Evolutionary conservation across 1,140 invertebrate genomes (phyloP), one percentile per base, ranked within the genome.

Genomic region (Dreissena polymorpha): DNA sequence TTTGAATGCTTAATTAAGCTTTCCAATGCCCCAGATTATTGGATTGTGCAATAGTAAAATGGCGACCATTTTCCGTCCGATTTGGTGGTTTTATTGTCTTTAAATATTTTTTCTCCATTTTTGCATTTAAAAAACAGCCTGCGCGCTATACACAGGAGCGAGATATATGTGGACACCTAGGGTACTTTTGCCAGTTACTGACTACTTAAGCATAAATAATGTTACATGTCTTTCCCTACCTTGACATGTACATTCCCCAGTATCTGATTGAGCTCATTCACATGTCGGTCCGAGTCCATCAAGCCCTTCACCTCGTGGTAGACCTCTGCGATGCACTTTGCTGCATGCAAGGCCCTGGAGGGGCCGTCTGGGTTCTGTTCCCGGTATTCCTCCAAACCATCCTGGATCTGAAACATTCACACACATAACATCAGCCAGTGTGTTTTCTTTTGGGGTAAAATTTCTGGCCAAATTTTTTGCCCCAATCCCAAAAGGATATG

Each of bases 331-430:
- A 86, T 73, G 21, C 74, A 71, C 50, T 81, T 83, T 16, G 85
- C 85, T 10, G 84, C 82, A 60, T 84, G 80, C 18, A 81, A 23
- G 18, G 72, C 82, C 67, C 85, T 83, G 0, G 77, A 71, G 6
- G 85, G 82, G 7, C 76, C 57, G 13, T 84, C 82, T 10, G 87
- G 55, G 57, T 85, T 75, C 25, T 88, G 82, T 50, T 90, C 86
- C 18, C 86, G 55, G 60, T 85, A 75, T 25, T 88, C 84, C 51
- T 90, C 86, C 18, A 90, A 65, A 21, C 86, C 80, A 63, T 90
- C 89, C 71, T 90, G 86, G 14, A 85, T 77, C 88, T 89, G 65
- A 51, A 68, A 63, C 6, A 75, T 10, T 69, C 39, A 2, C 39
- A n/a, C n/a, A n/a, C n/a, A n/a, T n/a, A n/a, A n/a, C n/a, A n/a